Base-by-base conservation (phyloP, 2,113 vertebrate species). In the Amblyornis subalaris region DNA sequence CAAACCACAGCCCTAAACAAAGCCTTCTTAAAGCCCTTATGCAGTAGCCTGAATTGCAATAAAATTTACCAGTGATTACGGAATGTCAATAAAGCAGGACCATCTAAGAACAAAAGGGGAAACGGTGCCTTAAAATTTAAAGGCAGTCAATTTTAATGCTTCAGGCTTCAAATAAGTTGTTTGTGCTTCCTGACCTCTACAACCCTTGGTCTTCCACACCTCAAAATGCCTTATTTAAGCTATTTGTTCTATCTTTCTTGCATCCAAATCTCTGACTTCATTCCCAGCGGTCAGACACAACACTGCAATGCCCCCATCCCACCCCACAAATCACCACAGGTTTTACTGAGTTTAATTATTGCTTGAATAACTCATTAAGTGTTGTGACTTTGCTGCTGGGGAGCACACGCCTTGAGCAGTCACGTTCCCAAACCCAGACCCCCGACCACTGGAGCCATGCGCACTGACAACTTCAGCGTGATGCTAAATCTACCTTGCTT, bases 271-370 rank as follows among this genome's bases (percentile, higher is more conserved):
- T 38, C 47, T 15, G 22, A 58, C 42, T 79, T 89, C 14, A 29
- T 31, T 58, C 44, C 28, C 38, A 75, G 33, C 51, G 35, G 26
- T 25, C 21, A 71, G 51, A 44, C n/a, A 53, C 4, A 25, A 29
- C 35, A 1, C 38, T 33, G 24, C 51, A 57, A 9, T 9, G n/a
- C 14, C 11, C 7, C 29, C 6, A 7, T 13, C 8, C 9, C 1
- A 0, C 13, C 12, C 24, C 26, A 38, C 42, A 76, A 48, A 31
- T 36, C 82, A 44, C 23, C 33, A 15, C 25, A 77, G 21, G 11
- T 29, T 72, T 72, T 20, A 26, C 3, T 0, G 2, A 36, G 7
- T 55, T 57, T 35, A 47, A 42, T 47, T 57, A 62, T 18, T 61
- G 21, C 42, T 35, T 35, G 12, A 71, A 38, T 6, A 48, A 15